Conservation (phyloP, 2,888 invertebrate genomes). For the Agonopterix heracliana region DNA sequence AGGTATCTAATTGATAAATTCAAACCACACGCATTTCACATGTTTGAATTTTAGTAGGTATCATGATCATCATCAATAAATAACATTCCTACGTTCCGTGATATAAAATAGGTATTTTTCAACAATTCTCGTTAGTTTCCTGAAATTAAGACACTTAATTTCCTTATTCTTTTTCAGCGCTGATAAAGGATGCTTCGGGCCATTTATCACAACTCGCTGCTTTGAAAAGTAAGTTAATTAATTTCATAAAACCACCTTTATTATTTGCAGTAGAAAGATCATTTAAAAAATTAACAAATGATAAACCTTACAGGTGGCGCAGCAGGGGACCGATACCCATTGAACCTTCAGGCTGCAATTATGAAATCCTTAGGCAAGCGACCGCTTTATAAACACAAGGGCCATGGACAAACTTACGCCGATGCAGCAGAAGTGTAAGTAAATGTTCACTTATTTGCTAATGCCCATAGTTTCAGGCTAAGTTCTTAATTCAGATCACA, state of each 20-base stretch:
- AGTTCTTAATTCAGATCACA: no score
- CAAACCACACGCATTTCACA: no score
- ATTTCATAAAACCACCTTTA: no score
- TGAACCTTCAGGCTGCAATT: constrained; percentile 38
- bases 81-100: no score
- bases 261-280: neutral
- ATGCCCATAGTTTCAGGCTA: no score
- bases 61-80: no score
- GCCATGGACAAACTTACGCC: constrained; percentile 39
- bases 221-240: constrained; percentile 51
- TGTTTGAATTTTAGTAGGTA: no score
- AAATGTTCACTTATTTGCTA: neutral
- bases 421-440: constrained; percentile 24
- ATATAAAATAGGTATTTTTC: no score
- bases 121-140: no score
- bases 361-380: constrained; percentile 38
- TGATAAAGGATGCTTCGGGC: constrained; percentile 38
- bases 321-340: constrained; percentile 44
- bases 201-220: constrained; percentile 49
- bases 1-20: no score
- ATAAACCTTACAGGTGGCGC: constrained; percentile 33
- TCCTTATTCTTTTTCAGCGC: constrained; percentile 27
- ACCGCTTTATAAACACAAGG: constrained; percentile 42
- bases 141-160: no score
- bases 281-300: neutral